Conservation (phyloP, 1,140 invertebrate species). For the Drosophila azteca region DNA sequence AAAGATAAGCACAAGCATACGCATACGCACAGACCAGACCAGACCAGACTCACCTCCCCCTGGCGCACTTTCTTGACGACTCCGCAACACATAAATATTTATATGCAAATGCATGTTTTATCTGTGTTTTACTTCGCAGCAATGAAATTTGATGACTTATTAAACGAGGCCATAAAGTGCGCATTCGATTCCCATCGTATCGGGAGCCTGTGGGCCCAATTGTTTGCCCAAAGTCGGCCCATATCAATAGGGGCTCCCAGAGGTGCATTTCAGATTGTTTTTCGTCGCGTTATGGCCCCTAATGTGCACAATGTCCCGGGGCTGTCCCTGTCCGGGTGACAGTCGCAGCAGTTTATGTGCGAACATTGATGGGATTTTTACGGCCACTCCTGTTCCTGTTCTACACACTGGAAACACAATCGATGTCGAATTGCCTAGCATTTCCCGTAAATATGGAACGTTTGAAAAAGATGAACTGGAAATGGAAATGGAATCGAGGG, state of each 20-base stretch:
- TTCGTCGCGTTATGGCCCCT: constrained; percentile 41
- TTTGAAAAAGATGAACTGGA: background rate
- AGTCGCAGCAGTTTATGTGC: constrained; percentile 42
- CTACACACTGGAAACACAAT: constrained; percentile 45
- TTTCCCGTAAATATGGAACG: constrained; percentile 32
- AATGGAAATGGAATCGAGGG: background rate
- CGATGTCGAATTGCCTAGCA: constrained; percentile 47
- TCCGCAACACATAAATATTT: no score
- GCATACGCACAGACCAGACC: no score
- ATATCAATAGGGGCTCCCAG: constrained; percentile 47
- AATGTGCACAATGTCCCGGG: constrained; percentile 35
- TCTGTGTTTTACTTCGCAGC: constrained; percentile 53
- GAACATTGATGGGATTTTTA: constrained; percentile 55
- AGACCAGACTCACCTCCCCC: no score
- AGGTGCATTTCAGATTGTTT: constrained; percentile 46
- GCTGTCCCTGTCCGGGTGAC: constrained; percentile 4
- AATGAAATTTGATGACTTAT: constrained; percentile 80
- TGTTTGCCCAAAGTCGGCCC: constrained; percentile 32
- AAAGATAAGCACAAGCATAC: no score
- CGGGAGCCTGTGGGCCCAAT: constrained; percentile 36
- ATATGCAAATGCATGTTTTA: constrained; percentile 64
- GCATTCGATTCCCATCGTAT: constrained; percentile 27
- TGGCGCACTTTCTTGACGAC: no score
- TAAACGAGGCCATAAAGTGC: constrained; percentile 72
- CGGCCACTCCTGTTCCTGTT: constrained; percentile 49